Conservation (phyloP, 2,888 invertebrate species). For the Epistrophella euchroma region DNA sequence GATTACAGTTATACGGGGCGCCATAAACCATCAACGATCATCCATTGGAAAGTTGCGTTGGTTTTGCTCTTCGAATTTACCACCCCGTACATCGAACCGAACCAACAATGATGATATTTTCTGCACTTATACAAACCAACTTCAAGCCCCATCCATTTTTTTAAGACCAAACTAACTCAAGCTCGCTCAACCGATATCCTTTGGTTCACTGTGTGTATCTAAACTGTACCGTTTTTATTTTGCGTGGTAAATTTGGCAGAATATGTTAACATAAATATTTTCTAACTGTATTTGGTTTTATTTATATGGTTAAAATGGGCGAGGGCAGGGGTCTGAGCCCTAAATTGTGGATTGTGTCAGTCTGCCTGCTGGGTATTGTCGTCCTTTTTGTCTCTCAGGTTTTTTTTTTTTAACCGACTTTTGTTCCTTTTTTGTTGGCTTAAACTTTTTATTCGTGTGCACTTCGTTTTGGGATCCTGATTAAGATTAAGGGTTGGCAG, state of each 20-base stretch:
- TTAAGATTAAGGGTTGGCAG: constrained; percentile 75
- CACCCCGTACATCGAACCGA: background rate
- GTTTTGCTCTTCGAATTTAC: background rate
- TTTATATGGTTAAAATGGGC: constrained; percentile 36
- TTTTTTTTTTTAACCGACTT: constrained; percentile 34
- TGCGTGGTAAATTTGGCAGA: constrained; percentile 67
- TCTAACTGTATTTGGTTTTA: constrained; percentile 68
- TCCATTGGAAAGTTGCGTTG: constrained; percentile 47
- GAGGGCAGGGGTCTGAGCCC: constrained; percentile 5
- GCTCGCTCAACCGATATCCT: constrained; percentile 53
- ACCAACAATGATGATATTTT: constrained; percentile 2
- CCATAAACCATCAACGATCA: constrained; percentile 69
- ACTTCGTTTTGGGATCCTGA: constrained; percentile 65
- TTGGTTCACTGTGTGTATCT: constrained; percentile 33
- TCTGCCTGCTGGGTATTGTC: constrained; percentile 70
- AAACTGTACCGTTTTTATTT: constrained; percentile 16
- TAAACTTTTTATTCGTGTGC: constrained; percentile 56
- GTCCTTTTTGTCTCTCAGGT: constrained; percentile 66
- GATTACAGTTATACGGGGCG: constrained; percentile 68
- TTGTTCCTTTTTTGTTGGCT: constrained; percentile 11
- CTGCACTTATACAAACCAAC: background rate
- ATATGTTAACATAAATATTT: constrained; percentile 73
- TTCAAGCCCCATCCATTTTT: background rate
- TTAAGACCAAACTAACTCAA: constrained; percentile 32
- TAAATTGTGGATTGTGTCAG: constrained; percentile 61